Evolutionary conservation across 2,888 invertebrate species (phyloP), one percentile per base, ranked within the genome.

Genomic region (Lithophane semibrunnea): DNA sequence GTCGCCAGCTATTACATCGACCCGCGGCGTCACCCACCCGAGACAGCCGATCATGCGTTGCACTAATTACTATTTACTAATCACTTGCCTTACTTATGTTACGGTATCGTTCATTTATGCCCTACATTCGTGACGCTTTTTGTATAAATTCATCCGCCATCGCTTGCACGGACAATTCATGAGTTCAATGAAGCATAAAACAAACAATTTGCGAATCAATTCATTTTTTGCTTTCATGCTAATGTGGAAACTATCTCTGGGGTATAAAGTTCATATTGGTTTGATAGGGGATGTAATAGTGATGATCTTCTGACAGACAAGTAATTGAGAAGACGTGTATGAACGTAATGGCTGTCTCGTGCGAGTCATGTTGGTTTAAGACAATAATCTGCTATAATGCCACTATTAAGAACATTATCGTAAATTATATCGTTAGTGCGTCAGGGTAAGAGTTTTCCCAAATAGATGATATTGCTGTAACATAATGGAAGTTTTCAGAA

Each of bases 61-160:
- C 83, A 61, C 71, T 81, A 80, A 82, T 88, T 80, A 82, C 77
- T 85, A 80, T 79, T 80, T 78, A 87, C 82, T 82, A 88, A 88
- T 88, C 80, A 85, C 66, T 71, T 54, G 74, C 73, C 71, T 79
- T 72, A 81, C 80, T 58, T 69, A 66, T 69, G 79, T 87, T 88
- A 88, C 89, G 76, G 82, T 88, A 89, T 84, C 78, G 70, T 69
- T 80, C 72, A 63, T 77, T 71, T 44, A 65, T 81, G 86, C 66
- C 79, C 82, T 80, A 87, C 73, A 80, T 79, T 81, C 82, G 66
- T 77, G 67, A 76, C 68, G 68, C 37, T 85, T 81, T 84, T 82
- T 79, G n/a, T 77, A 60, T 56, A 47, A 63, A 79, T 73, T 42
- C 56, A 79, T 65, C 79, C 75, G 61, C 81, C 82, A 76, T 74